These are phyloP conservation scores for Dromius quadrimaculatus DNA, from an alignment of 2,888 invertebrate genomes.

Conservation along the genomic window DNA sequence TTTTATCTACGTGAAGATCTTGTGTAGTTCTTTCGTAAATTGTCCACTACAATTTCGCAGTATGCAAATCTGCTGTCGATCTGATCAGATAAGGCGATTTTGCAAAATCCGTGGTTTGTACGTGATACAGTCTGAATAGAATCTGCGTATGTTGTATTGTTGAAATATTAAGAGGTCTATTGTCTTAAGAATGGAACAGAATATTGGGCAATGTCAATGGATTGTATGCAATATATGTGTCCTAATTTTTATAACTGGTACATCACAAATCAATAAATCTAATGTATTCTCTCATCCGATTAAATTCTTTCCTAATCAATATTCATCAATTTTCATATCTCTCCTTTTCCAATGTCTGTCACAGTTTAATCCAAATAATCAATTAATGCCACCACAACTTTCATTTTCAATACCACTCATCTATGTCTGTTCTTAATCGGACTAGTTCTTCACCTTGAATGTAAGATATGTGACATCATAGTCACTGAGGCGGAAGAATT, in stretches of 20 bases:
- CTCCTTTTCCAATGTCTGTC: no score
- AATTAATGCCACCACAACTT: background rate
- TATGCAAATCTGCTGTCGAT: background rate
- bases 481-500: background rate
- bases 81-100: slow-evolving; percentile 28
- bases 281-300: no score
- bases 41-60: no score
- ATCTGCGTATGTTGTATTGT: slow-evolving; percentile 42
- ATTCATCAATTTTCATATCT: no score
- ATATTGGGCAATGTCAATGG: slow-evolving; percentile 45
- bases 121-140: slow-evolving; percentile 39
- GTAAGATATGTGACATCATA: background rate
- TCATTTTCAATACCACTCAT: slow-evolving; percentile 1
- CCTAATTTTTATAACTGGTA: slow-evolving; percentile 30
- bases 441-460: slow-evolving; percentile 50
- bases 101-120: slow-evolving; percentile 44
- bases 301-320: no score
- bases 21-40: no score
- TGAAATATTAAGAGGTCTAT: slow-evolving; percentile 34
- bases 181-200: slow-evolving; percentile 40
- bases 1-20: no score
- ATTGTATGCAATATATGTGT: slow-evolving; percentile 26
- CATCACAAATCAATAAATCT: no score
- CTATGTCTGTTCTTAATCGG: slow-evolving; percentile 29
- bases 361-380: no score